Conservation (phyloP, 2,888 invertebrate species). For the Polietes domitor region DNA sequence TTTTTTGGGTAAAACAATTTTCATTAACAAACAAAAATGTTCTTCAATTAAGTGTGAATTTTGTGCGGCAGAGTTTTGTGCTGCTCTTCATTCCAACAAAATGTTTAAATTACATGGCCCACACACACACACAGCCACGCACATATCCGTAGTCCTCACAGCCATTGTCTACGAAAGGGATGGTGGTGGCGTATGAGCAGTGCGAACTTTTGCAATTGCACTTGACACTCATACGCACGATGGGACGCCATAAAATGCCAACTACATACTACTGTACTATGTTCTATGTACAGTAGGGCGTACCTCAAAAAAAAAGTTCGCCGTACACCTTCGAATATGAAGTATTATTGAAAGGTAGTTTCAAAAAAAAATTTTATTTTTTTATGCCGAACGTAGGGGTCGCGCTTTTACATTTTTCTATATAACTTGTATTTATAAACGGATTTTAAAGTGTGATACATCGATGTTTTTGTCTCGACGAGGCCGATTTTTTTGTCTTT, state of each 20-base stretch:
- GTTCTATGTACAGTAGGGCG: no score
- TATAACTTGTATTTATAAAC: no score
- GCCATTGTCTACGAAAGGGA: not conserved
- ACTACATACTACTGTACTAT: not conserved
- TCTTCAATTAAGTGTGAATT: conserved; percentile 34
- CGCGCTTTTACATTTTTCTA: no score
- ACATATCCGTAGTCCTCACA: not conserved
- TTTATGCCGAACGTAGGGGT: no score
- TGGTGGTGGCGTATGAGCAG: not conserved
- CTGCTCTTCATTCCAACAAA: not conserved
- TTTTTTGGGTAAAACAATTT: not conserved
- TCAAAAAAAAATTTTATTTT: no score
- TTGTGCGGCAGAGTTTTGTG: not conserved
- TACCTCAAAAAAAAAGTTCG: no score
- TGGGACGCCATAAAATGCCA: conserved; percentile 16
- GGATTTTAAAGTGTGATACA: no score
- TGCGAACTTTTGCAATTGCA: not conserved
- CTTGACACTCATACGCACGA: not conserved
- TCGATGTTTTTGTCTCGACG: no score
- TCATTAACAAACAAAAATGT: conserved; percentile 27
- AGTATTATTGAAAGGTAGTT: no score
- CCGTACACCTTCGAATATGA: no score
- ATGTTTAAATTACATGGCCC: not conserved
- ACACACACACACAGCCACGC: not conserved
- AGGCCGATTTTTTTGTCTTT: no score